Evolutionary conservation across 1,140 invertebrate species (phyloP), one percentile per base, ranked within the genome.

Genomic region (Archegozetes longisetosus): DNA sequence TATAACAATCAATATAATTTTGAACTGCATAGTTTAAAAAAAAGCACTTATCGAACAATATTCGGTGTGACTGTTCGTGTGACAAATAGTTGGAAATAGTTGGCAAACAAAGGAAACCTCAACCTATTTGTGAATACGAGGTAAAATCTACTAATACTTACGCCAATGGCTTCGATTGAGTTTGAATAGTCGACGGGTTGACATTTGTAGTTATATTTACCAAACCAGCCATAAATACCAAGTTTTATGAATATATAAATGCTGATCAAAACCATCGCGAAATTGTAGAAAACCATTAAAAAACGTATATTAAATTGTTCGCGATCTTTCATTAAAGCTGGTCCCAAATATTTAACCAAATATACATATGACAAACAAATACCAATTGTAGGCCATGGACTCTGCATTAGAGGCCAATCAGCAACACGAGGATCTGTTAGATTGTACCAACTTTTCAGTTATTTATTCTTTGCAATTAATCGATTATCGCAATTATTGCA

Each of bases 381-480:
- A 22, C 75, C 73, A 27, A 94, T 69, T 2, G 91, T 95, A n/a
- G 91, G 91, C 66, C 84, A 77, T 25, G 89, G 89, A 61, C 85
- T 86, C 55, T 81, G 82, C 85, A 94, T 91, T 77, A 96, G 80
- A 14, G 82, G 74, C 88, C 89, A 95, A 68, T 84, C 80, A 63
- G 82, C 84, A 32, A 95, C 88, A 61, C 93, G 79, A 24, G 85
- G 83, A 82, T 94, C 90, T 90, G 76, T 40, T 40, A 17, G 32
- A 40, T 40, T n/a, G n/a, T n/a, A n/a, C n/a, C n/a, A n/a, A n/a
- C n/a, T n/a, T n/a, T n/a, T n/a, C n/a, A n/a, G n/a, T n/a, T n/a
- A n/a, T n/a, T n/a, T n/a, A n/a, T n/a, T n/a, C n/a, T n/a, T n/a
- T n/a, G n/a, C n/a, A n/a, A n/a, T n/a, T n/a, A n/a, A n/a, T n/a